These are phyloP conservation scores for Metallyticus violacea DNA, from an alignment of 2,888 invertebrate species.

Conservation along the genomic window DNA sequence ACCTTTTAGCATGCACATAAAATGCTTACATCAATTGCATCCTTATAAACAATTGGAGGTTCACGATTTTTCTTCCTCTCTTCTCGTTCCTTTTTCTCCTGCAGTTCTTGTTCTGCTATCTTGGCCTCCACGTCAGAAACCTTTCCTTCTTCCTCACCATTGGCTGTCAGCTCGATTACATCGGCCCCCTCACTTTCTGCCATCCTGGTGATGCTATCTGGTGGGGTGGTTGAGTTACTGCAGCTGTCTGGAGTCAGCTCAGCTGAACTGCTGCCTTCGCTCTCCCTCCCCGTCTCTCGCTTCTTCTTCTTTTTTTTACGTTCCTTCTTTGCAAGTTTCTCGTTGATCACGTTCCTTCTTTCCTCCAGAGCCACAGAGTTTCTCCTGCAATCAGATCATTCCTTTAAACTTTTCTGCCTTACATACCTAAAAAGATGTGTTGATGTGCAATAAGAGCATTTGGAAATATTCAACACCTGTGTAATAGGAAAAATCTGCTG, in stretches of 20 bases:
- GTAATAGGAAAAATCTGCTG: no score
- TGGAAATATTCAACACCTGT: no score
- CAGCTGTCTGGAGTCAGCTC: conserved; percentile 34
- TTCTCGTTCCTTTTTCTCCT: conserved; percentile 64
- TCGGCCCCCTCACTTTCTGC: conserved; percentile 39
- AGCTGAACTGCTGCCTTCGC: conserved; percentile 40
- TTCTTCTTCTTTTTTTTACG: conserved; percentile 71
- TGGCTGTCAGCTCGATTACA: conserved; percentile 36
- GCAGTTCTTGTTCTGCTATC: conserved; percentile 54
- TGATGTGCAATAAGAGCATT: no score
- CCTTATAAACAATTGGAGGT: conserved; percentile 76
- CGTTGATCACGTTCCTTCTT: conserved; percentile 64
- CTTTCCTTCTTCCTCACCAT: conserved; percentile 20
- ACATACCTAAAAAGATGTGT: no score
- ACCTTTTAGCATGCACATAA: background rate
- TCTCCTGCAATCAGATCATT: conserved; percentile 48
- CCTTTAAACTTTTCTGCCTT: no score
- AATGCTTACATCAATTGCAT: conserved; percentile 63
- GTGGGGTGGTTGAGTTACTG: conserved; percentile 26
- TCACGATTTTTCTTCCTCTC: conserved; percentile 68
- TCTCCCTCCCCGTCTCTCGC: conserved; percentile 46
- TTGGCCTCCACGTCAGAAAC: conserved; percentile 43
- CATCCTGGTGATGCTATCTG: conserved; percentile 35
- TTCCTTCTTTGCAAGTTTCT: conserved; percentile 71
- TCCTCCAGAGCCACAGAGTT: conserved; percentile 65